phyloP scores from a whole-genome alignment of 2,113 vertebrate genomes.

The Cheirogaleus medius region DNA sequence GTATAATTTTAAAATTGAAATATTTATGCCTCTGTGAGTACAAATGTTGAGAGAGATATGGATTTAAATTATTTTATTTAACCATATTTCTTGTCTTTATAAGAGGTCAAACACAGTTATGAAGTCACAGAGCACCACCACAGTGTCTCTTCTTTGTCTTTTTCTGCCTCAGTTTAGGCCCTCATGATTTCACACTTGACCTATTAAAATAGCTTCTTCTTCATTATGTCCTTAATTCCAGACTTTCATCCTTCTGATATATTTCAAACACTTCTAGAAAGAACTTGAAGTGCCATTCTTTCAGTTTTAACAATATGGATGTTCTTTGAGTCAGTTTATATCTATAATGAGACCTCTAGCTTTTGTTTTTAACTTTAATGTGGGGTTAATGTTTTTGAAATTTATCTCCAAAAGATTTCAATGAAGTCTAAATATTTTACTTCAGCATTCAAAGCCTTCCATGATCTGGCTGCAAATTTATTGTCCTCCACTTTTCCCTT shows the following conservation, averaged over 20 bases:
- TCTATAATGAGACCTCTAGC: neutral
- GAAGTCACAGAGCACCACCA: neutral
- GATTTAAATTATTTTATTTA: neutral
- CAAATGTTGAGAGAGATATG: neutral
- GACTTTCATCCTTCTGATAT: neutral
- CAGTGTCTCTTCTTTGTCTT: neutral
- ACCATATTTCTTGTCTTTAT: neutral
- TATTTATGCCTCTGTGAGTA: neutral
- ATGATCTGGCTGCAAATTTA: neutral
- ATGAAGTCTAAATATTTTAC: neutral
- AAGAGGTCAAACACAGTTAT: neutral
- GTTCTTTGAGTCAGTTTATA: neutral
- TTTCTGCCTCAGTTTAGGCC: neutral
- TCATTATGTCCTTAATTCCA: neutral
- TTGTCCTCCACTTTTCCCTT: neutral
- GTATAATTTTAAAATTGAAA: conserved; percentile 30
- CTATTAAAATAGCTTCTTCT: neutral
- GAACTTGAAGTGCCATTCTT: neutral
- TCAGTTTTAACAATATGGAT: neutral
- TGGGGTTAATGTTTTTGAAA: neutral
- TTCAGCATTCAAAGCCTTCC: neutral
- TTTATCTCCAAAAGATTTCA: conserved; percentile 12
- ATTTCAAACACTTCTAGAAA: neutral
- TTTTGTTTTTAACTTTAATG: conserved; percentile 47
- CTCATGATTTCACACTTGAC: neutral